Conservation (phyloP, 2,888 invertebrate genomes). For the Ophonus ardosiacus region DNA sequence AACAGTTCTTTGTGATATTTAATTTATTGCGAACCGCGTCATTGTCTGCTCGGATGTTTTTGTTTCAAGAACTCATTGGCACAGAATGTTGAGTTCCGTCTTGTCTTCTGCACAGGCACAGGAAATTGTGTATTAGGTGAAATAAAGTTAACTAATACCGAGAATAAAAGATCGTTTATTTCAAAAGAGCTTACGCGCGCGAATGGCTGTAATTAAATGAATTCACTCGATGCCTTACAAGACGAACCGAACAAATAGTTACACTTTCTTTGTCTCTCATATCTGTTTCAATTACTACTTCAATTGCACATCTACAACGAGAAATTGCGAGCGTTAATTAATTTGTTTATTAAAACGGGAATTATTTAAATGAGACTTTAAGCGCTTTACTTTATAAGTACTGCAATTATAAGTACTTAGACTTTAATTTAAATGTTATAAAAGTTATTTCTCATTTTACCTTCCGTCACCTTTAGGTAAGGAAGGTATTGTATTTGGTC, state of each 20-base stretch:
- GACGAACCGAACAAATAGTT: constrained; percentile 23
- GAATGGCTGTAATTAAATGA: constrained; percentile 43
- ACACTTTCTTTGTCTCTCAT: constrained; percentile 8
- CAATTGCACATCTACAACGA: neutral
- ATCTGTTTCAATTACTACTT: neutral
- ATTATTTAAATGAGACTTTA: neutral
- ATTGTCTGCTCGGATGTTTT: constrained; percentile 12
- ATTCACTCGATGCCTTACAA: constrained; percentile 37
- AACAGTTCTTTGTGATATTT: constrained; percentile 48
- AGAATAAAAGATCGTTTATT: constrained; percentile 52
- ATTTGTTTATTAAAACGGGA: neutral
- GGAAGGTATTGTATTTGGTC: too few relatives aligned
- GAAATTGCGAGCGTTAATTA: neutral
- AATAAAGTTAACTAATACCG: constrained; percentile 54
- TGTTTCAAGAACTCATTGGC: constrained; percentile 36
- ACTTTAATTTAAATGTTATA: neutral
- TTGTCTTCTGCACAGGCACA: constrained; percentile 28
- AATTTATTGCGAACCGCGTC: constrained; percentile 39
- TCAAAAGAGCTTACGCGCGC: constrained; percentile 32
- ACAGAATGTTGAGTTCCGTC: constrained; percentile 12
- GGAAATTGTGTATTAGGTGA: constrained; percentile 65
- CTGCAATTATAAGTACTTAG: neutral
- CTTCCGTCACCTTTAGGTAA: too few relatives aligned
- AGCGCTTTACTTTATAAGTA: neutral
- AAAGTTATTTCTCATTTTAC: too few relatives aligned